Conservation (phyloP, 1,140 invertebrate species). For the Drosophila obscura region DNA sequence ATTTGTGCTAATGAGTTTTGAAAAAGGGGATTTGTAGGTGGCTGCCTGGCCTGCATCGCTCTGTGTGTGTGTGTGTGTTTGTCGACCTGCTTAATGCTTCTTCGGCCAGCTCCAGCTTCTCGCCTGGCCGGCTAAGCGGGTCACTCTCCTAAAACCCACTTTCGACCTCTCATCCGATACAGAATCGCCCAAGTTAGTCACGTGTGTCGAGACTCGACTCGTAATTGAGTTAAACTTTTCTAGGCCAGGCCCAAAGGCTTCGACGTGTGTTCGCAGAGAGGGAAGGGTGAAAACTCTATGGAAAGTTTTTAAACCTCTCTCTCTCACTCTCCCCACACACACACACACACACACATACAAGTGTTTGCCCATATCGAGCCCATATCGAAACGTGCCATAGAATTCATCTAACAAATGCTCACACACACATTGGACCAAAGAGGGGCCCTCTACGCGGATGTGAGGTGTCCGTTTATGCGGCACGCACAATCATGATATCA, state of each 20-base stretch:
- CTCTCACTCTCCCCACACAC: slow-evolving; percentile 7
- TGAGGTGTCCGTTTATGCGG: slow-evolving; percentile 43
- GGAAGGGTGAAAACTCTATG: slow-evolving; percentile 47
- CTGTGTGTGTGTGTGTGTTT: neutral
- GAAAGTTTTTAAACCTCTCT: slow-evolving; percentile 63
- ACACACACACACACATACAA: slow-evolving; percentile 40
- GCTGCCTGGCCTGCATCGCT: neutral
- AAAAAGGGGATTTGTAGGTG: slow-evolving; percentile 72
- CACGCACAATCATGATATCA: slow-evolving; percentile 5
- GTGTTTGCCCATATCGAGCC: slow-evolving; percentile 46
- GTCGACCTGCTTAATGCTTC: slow-evolving; percentile 64
- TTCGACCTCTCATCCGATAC: slow-evolving; percentile 42
- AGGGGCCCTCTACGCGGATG: slow-evolving; percentile 19
- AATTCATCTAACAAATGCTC: slow-evolving; percentile 48
- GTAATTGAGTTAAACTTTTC: slow-evolving; percentile 82
- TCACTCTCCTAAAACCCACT: slow-evolving; percentile 39
- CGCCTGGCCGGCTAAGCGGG: slow-evolving; percentile 59
- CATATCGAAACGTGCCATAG: slow-evolving; percentile 57
- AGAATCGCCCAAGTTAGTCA: slow-evolving; percentile 58
- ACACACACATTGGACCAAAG: slow-evolving; percentile 14
- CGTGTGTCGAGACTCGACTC: slow-evolving; percentile 54
- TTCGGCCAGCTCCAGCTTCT: slow-evolving; percentile 42
- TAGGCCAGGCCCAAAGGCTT: slow-evolving; percentile 69
- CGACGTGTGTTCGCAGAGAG: slow-evolving; percentile 25
- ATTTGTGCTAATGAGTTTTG: slow-evolving; percentile 82